Conservation (phyloP, 2,113 vertebrate species). For the Salvator merianae region DNA sequence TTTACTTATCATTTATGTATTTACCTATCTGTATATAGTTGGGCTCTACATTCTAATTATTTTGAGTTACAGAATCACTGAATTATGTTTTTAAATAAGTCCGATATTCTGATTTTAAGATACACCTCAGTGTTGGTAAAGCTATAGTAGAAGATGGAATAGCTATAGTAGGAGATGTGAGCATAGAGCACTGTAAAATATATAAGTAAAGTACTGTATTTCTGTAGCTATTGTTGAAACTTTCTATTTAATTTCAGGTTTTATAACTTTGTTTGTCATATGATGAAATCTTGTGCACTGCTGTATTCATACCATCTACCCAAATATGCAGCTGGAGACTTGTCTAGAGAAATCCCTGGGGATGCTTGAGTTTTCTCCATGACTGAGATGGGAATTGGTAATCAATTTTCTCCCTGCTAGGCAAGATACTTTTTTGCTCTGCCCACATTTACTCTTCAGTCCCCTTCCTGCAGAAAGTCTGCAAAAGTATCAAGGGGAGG, state of each 20-base stretch:
- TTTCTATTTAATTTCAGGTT: slow-evolving; percentile 50
- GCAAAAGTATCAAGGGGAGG: slow-evolving; percentile 36
- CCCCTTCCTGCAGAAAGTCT: slow-evolving; percentile 36
- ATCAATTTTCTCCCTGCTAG: slow-evolving; percentile 67
- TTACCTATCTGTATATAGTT: too few species aligned
- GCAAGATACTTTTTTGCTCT: slow-evolving; percentile 51
- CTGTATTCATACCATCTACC: slow-evolving; percentile 46
- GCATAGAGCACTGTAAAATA: slow-evolving; percentile 39
- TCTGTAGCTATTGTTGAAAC: slow-evolving; percentile 8
- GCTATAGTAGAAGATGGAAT: slow-evolving; percentile 18
- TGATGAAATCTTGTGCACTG: slow-evolving; percentile 60
- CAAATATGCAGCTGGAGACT: slow-evolving; percentile 52
- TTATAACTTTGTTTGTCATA: slow-evolving; percentile 64
- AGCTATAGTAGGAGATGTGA: slow-evolving; percentile 28
- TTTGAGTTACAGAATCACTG: too few species aligned
- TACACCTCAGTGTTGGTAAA: too few species aligned
- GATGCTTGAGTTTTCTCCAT: slow-evolving; percentile 54
- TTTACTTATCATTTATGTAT: too few species aligned
- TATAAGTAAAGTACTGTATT: slow-evolving; percentile 17
- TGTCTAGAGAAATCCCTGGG: slow-evolving; percentile 33
- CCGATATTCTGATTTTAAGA: too few species aligned
- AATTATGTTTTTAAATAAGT: too few species aligned
- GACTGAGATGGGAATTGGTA: slow-evolving; percentile 40
- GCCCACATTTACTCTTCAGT: slow-evolving; percentile 30
- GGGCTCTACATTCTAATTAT: too few species aligned